Percentiles rank a stretch among this genome's conserved stretches.
These are phyloP conservation scores for Aplodontia rufa DNA, from an alignment of 2,113 vertebrate genomes.

Conservation along the genomic window DNA sequence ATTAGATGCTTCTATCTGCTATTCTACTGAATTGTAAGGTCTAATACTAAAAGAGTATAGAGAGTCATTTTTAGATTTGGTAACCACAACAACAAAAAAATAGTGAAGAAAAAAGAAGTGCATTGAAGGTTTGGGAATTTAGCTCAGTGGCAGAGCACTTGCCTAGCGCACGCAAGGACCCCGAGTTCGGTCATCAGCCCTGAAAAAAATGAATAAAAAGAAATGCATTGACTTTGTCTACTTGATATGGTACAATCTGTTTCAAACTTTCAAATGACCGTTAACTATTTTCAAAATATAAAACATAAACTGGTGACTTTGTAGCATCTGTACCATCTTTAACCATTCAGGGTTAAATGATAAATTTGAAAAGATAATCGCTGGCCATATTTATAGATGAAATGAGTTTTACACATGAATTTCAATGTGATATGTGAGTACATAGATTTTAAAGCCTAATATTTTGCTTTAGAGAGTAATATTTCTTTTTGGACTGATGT, in stretches of 20 bases:
- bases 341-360: conserved; percentile 23
- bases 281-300: not conserved
- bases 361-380: conserved; percentile 42
- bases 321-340: not conserved
- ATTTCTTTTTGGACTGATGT: not conserved
- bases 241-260: not conserved
- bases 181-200: no score
- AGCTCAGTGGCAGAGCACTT: no score
- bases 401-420: conserved; percentile 50
- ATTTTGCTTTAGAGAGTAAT: conserved; percentile 48
- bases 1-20: conserved; percentile 31
- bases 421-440: conserved; percentile 54
- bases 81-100: not conserved
- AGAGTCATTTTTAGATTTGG: not conserved
- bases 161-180: no score
- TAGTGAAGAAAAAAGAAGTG: not conserved
- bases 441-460: conserved; percentile 66
- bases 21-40: not conserved
- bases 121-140: no score
- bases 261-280: conserved; percentile 9
- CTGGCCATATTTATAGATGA: not conserved
- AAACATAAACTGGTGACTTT: not conserved
- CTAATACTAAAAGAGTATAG: conserved; percentile 38
- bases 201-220: no score
- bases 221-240: not conserved